phyloP scores from a whole-genome alignment of 2,888 invertebrate genomes.

The Euplexia lucipara region DNA sequence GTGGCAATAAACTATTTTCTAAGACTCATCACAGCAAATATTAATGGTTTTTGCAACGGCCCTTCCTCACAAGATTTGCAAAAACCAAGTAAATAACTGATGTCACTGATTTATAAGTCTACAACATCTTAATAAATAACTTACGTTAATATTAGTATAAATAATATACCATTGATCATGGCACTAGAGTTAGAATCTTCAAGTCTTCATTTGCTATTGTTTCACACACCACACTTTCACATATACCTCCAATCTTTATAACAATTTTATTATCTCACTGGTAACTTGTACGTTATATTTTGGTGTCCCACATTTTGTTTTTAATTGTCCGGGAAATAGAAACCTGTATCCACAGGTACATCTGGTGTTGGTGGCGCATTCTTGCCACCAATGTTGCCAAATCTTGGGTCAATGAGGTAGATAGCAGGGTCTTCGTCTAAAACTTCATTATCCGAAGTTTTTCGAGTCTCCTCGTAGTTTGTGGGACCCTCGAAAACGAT shows the following conservation, averaged over 20 bases:
- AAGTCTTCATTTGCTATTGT: conserved; percentile 27
- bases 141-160: conserved; percentile 32
- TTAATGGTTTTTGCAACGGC: conserved; percentile 13
- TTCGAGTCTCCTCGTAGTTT: conserved; percentile 69
- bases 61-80: conserved; percentile 15
- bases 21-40: conserved; percentile 20
- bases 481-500: conserved; percentile 81
- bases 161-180: conserved; percentile 52
- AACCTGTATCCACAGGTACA: conserved; percentile 18
- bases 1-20: conserved; percentile 35
- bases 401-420: conserved; percentile 62
- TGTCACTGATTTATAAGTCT: conserved; percentile 23
- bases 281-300: conserved; percentile 27
- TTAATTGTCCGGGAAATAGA: conserved; percentile 68
- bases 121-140: conserved; percentile 31
- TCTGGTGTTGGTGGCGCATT: neutral
- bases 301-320: neutral
- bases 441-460: conserved; percentile 63
- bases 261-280: conserved; percentile 48
- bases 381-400: conserved; percentile 45
- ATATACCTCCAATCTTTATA: conserved; percentile 7
- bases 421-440: conserved; percentile 65
- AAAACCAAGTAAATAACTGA: conserved; percentile 15
- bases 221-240: conserved; percentile 30
- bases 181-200: conserved; percentile 39